phyloP scores from a whole-genome alignment of 2,113 vertebrate genomes.

The Pachypanchax playfairii region DNA sequence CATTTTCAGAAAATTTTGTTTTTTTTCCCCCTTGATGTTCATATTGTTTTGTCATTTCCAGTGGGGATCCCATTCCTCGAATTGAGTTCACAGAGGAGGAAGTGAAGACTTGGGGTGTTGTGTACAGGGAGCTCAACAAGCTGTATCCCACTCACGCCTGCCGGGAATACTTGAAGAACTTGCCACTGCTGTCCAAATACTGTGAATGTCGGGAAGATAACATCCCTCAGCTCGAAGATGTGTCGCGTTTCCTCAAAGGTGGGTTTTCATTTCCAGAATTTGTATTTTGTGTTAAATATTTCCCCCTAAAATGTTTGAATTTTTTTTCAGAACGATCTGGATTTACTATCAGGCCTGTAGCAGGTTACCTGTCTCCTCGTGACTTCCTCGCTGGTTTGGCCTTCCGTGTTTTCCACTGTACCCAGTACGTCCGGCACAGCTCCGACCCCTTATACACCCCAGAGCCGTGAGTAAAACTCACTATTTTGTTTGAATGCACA shows the following conservation, averaged over 20 bases:
- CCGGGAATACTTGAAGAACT: slow-evolving; percentile 94
- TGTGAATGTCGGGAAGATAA: slow-evolving; percentile 96
- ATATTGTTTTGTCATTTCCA: slow-evolving; percentile 53
- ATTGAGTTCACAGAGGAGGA: slow-evolving; percentile 97
- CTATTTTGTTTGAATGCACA: neutral
- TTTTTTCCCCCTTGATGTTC: neutral
- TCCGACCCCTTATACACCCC: slow-evolving; percentile 97
- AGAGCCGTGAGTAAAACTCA: slow-evolving; percentile 89
- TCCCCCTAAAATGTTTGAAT: neutral
- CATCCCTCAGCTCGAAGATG: slow-evolving; percentile 96
- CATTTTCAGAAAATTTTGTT: neutral
- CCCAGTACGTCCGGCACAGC: slow-evolving; percentile 96
- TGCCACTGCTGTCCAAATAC: slow-evolving; percentile 90
- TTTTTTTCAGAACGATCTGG: slow-evolving; percentile 88
- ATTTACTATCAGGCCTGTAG: slow-evolving; percentile 95
- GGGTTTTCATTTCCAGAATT: neutral
- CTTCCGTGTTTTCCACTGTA: slow-evolving; percentile 98
- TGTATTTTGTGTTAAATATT: neutral
- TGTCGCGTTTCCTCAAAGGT: slow-evolving; percentile 95
- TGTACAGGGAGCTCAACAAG: slow-evolving; percentile 93
- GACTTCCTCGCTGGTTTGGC: slow-evolving; percentile 97
- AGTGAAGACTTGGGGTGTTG: slow-evolving; percentile 94
- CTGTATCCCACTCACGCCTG: slow-evolving; percentile 95
- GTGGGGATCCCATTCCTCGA: slow-evolving; percentile 89
- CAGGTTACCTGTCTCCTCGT: slow-evolving; percentile 93